A percentile compares a stretch with the other conserved stretches of the same genome.
Conservation (phyloP, 1,140 invertebrate genomes). For the Ganaspis sp. region DNA sequence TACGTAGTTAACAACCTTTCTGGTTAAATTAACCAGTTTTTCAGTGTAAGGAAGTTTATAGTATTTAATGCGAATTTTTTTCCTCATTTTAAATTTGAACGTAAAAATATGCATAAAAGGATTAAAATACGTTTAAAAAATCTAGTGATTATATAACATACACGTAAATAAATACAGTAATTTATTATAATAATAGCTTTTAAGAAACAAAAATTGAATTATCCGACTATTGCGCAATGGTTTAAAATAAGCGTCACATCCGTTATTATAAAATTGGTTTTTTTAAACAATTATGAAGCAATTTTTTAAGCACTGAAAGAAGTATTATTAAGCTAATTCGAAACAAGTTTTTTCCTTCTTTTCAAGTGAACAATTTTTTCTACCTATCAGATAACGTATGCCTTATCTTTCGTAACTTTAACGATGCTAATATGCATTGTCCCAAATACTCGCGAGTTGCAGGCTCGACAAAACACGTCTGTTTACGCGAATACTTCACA, state of each 20-base stretch:
- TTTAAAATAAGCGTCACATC: neutral
- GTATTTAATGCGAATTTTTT: too few species aligned
- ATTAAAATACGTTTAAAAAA: too few species aligned
- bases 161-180: too few species aligned
- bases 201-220: too few species aligned
- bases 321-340: neutral
- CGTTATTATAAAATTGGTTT: neutral
- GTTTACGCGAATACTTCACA: slow-evolving; percentile 6
- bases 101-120: too few species aligned
- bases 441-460: neutral
- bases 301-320: neutral
- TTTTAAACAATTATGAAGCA: neutral
- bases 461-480: slow-evolving; percentile 9
- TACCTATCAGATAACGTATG: slow-evolving; percentile 1
- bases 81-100: too few species aligned
- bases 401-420: slow-evolving; percentile 2
- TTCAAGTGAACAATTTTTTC: neutral
- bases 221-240: too few species aligned
- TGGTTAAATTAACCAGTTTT: too few species aligned
- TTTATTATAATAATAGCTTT: too few species aligned
- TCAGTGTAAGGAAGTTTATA: too few species aligned
- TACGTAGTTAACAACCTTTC: too few species aligned
- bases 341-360: neutral
- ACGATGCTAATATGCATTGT: slow-evolving; percentile 13
- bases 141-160: too few species aligned